Evolutionary conservation across 2,113 vertebrate species (phyloP).

Genomic region (Chinchilla lanigera): DNA sequence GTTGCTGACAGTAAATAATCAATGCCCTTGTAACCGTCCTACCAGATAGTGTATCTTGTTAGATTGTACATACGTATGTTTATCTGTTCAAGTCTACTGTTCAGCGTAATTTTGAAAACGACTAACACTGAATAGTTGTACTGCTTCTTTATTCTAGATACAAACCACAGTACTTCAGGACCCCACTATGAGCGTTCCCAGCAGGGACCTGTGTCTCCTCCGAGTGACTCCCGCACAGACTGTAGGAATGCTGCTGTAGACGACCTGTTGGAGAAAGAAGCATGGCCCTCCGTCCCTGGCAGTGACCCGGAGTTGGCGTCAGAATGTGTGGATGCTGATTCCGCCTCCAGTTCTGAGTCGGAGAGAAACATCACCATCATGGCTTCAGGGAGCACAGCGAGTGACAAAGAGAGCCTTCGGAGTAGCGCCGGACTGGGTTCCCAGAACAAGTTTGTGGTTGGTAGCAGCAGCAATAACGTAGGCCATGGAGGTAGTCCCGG

Average conservation of each 20-base stretch:
- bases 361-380: constrained; percentile 93
- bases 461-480: constrained; percentile 95
- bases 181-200: constrained; percentile 97
- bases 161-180: constrained; percentile 94
- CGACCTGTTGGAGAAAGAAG: constrained; percentile 92
- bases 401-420: constrained; percentile 90
- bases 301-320: constrained; percentile 94
- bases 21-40: not conserved
- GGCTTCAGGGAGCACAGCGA: constrained; percentile 90
- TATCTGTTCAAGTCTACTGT: not conserved
- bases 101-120: constrained; percentile 17
- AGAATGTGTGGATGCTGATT: constrained; percentile 98
- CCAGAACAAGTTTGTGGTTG: constrained; percentile 90
- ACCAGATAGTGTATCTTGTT: not conserved
- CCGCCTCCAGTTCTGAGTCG: constrained; percentile 93
- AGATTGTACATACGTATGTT: not conserved
- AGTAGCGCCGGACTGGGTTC: constrained; percentile 91
- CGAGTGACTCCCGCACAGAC: constrained; percentile 94
- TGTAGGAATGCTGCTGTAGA: constrained; percentile 95
- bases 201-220: constrained; percentile 94
- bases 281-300: constrained; percentile 92
- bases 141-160: constrained; percentile 88
- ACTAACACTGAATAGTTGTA: constrained; percentile 40
- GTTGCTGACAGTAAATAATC: not conserved
- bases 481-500: constrained; percentile 91